These are phyloP conservation scores for Tapirus indicus DNA, from an alignment of 2,797 vertebrate species.

Conservation along the genomic window DNA sequence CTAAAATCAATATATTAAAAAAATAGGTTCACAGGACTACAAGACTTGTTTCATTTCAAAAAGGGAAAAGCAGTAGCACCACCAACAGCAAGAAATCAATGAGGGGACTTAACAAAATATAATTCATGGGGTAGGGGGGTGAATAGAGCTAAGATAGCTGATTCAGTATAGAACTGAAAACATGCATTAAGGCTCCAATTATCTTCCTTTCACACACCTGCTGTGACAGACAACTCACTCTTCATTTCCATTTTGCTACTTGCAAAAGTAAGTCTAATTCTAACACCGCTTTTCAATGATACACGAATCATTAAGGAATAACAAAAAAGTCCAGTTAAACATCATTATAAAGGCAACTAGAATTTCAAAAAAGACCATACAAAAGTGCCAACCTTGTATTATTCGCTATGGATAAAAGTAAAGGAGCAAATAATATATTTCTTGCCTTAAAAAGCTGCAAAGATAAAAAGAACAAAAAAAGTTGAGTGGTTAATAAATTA, in stretches of 20 bases:
- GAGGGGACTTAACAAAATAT: constrained; percentile 19
- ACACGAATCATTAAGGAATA: background rate
- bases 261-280: constrained; percentile 42
- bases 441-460: constrained; percentile 30
- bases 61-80: background rate
- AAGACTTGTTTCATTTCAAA: background rate
- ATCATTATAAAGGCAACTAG: constrained; percentile 3
- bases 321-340: constrained; percentile 5
- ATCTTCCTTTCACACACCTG: constrained; percentile 19
- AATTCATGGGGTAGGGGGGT: background rate
- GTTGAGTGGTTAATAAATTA: constrained; percentile 48
- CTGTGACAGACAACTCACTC: background rate
- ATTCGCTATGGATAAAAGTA: background rate
- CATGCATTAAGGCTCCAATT: constrained; percentile 4
- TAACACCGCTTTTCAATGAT: constrained; percentile 13
- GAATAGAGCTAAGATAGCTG: background rate
- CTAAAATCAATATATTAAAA: constrained; percentile 36
- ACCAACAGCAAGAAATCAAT: constrained; percentile 46
- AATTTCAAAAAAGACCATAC: constrained; percentile 23
- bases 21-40: background rate
- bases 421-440: constrained; percentile 30
- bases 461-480: constrained; percentile 42
- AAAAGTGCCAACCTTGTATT: constrained; percentile 24
- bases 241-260: constrained; percentile 35
- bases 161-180: background rate